Conservation (phyloP, 2,113 vertebrate species). For the Rutilus rutilus region DNA sequence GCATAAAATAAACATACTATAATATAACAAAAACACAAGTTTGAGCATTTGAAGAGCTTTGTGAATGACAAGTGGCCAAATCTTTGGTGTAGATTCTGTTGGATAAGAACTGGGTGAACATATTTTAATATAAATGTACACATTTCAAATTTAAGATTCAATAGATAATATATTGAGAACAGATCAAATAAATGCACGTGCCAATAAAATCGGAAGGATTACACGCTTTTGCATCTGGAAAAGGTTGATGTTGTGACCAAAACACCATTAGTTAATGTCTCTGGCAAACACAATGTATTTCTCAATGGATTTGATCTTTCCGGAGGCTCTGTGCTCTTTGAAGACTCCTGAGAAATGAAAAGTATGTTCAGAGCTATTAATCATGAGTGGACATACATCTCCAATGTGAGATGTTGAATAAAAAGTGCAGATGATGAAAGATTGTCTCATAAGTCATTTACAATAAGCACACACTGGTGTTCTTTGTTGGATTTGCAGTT, state of each 20-base stretch:
- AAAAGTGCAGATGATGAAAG: not conserved
- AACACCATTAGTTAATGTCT: conserved; percentile 20
- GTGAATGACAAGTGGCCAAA: not conserved
- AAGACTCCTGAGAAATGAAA: conserved; percentile 29
- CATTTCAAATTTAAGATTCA: not conserved
- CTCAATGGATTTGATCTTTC: conserved; percentile 11
- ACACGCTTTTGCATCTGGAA: not conserved
- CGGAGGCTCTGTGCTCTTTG: conserved; percentile 12
- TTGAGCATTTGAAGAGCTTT: not conserved
- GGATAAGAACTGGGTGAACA: not conserved
- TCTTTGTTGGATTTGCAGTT: not conserved
- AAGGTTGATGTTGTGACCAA: conserved; percentile 23
- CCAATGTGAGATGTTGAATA: not conserved
- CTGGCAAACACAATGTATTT: conserved; percentile 3
- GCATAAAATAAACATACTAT: not conserved
- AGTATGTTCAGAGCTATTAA: not conserved
- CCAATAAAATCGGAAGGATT: not conserved
- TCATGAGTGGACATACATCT: conserved; percentile 4
- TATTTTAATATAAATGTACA: not conserved
- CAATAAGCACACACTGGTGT: not conserved
- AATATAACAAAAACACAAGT: not conserved
- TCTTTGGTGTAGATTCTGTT: not conserved
- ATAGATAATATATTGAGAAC: not conserved
- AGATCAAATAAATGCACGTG: not conserved
- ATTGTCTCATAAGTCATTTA: conserved; percentile 2